Percentiles rank a stretch among this genome's conserved stretches.
Evolutionary conservation across 2,888 invertebrate species (phyloP).

Genomic region (Polia nebulosa): DNA sequence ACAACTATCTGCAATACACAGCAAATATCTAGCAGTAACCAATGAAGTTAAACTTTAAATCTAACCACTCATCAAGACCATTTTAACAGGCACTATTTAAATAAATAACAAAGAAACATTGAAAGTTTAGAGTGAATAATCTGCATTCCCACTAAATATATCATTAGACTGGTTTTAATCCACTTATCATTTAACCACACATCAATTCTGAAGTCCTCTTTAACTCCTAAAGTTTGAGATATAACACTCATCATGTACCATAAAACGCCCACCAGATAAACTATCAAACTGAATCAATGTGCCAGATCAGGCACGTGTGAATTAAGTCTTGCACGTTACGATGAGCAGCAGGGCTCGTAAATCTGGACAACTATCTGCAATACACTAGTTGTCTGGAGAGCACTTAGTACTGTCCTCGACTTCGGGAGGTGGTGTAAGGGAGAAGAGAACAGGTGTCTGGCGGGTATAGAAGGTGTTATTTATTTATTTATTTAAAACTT

Average conservation of each 20-base stretch:
- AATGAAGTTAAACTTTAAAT: too few species aligned
- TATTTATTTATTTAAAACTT: too few species aligned
- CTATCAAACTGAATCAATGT: conserved; percentile 52
- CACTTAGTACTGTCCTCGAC: conserved; percentile 86
- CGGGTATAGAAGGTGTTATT: background rate
- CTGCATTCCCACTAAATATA: too few species aligned
- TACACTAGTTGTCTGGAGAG: conserved; percentile 85
- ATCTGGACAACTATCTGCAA: conserved; percentile 84
- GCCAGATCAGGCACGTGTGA: conserved; percentile 57
- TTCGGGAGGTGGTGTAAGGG: conserved; percentile 67
- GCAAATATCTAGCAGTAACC: too few species aligned
- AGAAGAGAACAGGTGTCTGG: background rate
- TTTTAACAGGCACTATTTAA: too few species aligned
- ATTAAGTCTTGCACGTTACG: conserved; percentile 60
- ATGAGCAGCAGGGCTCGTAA: conserved; percentile 80
- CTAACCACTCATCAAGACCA: too few species aligned
- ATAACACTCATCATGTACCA: background rate
- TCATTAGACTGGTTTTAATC: too few species aligned
- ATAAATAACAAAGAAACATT: too few species aligned
- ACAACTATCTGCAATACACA: conserved; percentile 84
- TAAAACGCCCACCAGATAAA: conserved; percentile 38
- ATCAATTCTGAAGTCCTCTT: too few species aligned
- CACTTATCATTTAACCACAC: too few species aligned
- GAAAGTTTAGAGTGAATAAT: too few species aligned
- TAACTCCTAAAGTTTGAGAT: too few species aligned